phyloP scores from a whole-genome alignment of 1,140 invertebrate genomes.

The Eriocheir sinensis region DNA sequence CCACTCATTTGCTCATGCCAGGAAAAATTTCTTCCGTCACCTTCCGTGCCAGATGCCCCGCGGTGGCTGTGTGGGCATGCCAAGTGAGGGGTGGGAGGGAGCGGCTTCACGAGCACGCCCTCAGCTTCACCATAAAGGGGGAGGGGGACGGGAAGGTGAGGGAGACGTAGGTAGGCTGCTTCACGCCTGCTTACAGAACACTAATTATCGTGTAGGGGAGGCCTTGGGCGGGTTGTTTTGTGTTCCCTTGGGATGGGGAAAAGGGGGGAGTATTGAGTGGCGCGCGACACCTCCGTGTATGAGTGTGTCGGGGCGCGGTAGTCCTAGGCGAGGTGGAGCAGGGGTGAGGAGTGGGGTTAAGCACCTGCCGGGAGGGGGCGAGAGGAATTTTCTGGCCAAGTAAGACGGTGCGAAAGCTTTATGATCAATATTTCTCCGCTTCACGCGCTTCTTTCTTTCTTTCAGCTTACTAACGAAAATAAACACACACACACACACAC shows the following conservation, averaged over 20 bases:
- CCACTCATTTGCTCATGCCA: slow-evolving; percentile 64
- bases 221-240: not conserved
- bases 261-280: not conserved
- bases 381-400: slow-evolving; percentile 47
- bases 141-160: not conserved
- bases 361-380: not conserved
- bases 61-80: slow-evolving; percentile 35
- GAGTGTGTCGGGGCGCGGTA: not conserved
- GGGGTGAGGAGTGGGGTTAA: not conserved
- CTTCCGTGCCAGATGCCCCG: slow-evolving; percentile 56
- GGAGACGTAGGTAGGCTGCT: too few species aligned
- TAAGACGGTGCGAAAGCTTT: slow-evolving; percentile 23
- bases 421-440: not conserved
- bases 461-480: not conserved
- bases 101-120: not conserved
- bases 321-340: not conserved
- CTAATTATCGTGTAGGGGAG: not conserved
- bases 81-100: slow-evolving; percentile 38
- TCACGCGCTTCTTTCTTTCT: not conserved
- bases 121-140: not conserved
- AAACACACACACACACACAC: slow-evolving; percentile 52
- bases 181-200: not conserved
- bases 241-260: not conserved
- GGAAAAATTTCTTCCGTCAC: slow-evolving; percentile 42
- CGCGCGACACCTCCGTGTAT: not conserved